These are phyloP conservation scores for Papilio polytes DNA, from an alignment of 1,140 invertebrate species.

Conservation along the genomic window DNA sequence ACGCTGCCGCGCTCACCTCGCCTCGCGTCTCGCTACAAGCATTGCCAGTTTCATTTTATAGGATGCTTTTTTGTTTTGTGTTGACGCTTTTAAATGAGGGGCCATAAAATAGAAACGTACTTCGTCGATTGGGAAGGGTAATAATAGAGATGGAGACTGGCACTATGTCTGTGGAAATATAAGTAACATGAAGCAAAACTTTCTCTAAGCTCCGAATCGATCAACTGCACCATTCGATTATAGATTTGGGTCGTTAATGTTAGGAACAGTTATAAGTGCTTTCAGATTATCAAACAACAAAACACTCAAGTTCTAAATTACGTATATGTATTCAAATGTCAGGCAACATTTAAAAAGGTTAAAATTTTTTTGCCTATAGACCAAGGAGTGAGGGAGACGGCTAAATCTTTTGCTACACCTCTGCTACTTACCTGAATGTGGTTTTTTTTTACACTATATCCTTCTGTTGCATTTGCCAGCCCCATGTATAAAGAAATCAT, in stretches of 20 bases:
- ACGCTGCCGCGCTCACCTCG: slow-evolving; percentile 70
- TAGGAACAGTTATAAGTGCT: slow-evolving; percentile 10
- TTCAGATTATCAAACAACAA: slow-evolving; percentile 1
- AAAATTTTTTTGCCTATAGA: background rate
- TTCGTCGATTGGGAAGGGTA: slow-evolving; percentile 58
- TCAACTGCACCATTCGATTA: background rate
- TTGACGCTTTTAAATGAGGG: slow-evolving; percentile 77
- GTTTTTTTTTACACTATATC: background rate
- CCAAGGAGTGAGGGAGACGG: background rate
- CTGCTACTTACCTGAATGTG: background rate
- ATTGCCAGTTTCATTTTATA: slow-evolving; percentile 65
- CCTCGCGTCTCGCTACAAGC: slow-evolving; percentile 50
- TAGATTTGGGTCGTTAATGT: slow-evolving; percentile 13
- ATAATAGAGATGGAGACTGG: slow-evolving; percentile 39
- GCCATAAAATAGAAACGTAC: slow-evolving; percentile 77
- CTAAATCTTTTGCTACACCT: background rate
- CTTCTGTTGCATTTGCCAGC: background rate
- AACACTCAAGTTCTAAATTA: background rate
- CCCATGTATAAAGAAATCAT: background rate
- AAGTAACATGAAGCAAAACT: slow-evolving; percentile 30
- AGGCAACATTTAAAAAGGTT: background rate
- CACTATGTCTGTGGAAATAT: slow-evolving; percentile 10
- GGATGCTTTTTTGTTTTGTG: slow-evolving; percentile 76
- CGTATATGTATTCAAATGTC: background rate
- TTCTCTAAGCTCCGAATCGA: background rate